phyloP scores from a whole-genome alignment of 23 tunicate genomes.

The Halocynthia roretzi region DNA sequence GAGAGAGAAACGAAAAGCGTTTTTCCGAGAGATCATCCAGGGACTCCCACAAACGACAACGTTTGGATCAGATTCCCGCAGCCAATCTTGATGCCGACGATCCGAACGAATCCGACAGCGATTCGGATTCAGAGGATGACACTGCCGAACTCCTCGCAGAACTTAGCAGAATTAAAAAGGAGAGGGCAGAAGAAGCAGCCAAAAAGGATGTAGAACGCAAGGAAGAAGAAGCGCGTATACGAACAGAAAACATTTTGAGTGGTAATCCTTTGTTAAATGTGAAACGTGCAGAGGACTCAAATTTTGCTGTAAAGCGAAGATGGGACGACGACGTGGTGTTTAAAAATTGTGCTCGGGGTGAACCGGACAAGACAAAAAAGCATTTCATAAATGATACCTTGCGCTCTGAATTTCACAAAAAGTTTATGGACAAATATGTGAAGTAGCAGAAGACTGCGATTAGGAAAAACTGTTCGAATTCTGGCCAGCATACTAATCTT shows the following conservation, averaged over 20 bases:
- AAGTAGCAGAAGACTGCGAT: conserved; percentile 22
- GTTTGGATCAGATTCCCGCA: conserved; percentile 62
- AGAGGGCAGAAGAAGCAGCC: conserved; percentile 81
- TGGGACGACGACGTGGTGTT: conserved; percentile 98
- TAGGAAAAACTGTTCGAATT: no score
- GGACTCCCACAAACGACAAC: conserved; percentile 57
- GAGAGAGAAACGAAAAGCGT: conserved; percentile 60
- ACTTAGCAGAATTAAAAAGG: conserved; percentile 68
- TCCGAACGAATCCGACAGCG: conserved; percentile 63
- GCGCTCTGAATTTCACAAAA: conserved; percentile 90
- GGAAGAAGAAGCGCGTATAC: conserved; percentile 80
- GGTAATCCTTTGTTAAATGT: conserved; percentile 72
- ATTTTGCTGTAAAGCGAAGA: conserved; percentile 76
- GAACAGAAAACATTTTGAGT: conserved; percentile 90
- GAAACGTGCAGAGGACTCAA: conserved; percentile 31
- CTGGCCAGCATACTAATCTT: no score
- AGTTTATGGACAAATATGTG: conserved; percentile 95
- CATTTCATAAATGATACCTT: conserved; percentile 87
- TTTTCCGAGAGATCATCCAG: conserved; percentile 54
- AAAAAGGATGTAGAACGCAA: conserved; percentile 57
- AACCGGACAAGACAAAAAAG: conserved; percentile 70
- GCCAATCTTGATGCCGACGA: conserved; percentile 87
- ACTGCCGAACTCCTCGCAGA: conserved; percentile 82
- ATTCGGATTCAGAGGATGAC: conserved; percentile 83
- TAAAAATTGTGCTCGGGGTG: conserved; percentile 90